A percentile compares a stretch with the other conserved stretches of the same genome.
These are phyloP conservation scores for Asobara japonica DNA, from an alignment of 1,140 invertebrate genomes.

Conservation along the genomic window DNA sequence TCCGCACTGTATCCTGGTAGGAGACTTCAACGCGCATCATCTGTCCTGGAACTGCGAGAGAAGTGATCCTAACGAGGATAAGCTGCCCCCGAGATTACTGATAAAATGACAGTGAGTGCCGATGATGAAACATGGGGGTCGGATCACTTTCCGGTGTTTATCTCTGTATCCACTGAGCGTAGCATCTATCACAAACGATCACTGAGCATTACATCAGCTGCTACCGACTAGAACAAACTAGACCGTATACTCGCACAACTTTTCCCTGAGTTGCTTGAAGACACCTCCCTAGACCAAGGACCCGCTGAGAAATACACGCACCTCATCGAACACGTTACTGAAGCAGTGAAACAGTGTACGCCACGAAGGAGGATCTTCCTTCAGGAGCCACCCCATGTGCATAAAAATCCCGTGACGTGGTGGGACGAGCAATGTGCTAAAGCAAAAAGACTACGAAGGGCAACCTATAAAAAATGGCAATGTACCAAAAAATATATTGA, in stretches of 20 bases:
- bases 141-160: conserved; percentile 22
- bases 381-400: background rate
- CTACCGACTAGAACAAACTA: conserved; percentile 3
- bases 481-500: background rate
- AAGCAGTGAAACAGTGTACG: background rate
- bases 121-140: conserved; percentile 21
- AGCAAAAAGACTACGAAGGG: conserved; percentile 8
- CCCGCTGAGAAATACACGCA: background rate
- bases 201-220: conserved; percentile 8
- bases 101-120: background rate
- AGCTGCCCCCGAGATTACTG: background rate
- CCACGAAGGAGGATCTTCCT: conserved; percentile 2
- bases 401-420: conserved; percentile 17
- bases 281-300: background rate
- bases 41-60: conserved; percentile 7
- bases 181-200: background rate
- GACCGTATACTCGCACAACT: background rate
- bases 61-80: conserved; percentile 4
- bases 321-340: background rate
- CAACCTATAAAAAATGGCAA: background rate
- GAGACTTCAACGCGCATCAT: conserved; percentile 18
- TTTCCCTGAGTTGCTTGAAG: background rate
- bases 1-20: conserved; percentile 11
- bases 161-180: background rate
- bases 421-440: conserved; percentile 14